Evolutionary conservation across 2,888 invertebrate genomes (phyloP).

Genomic region (Himalopsyche tibetana): DNA sequence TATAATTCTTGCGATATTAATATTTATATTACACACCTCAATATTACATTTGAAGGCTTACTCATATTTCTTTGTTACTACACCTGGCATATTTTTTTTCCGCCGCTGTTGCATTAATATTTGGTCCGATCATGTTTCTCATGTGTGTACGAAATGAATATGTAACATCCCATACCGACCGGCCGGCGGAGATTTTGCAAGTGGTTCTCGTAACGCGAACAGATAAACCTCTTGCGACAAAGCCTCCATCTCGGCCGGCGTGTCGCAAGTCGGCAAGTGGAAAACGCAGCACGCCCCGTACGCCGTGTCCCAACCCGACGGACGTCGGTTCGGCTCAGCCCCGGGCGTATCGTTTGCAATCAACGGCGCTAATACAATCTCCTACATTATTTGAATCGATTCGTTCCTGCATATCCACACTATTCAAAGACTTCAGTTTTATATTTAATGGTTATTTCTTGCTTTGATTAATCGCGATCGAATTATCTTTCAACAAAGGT

Average conservation of each 20-base stretch:
- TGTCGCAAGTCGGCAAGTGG: conserved; percentile 44
- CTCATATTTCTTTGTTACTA: conserved; percentile 31
- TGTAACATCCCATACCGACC: conserved; percentile 48
- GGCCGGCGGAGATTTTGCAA: conserved; percentile 43
- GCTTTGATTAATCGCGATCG: no score
- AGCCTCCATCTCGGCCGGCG: conserved; percentile 45
- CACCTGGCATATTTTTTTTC: conserved; percentile 19
- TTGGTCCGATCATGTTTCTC: conserved; percentile 34
- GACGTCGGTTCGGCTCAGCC: conserved; percentile 52
- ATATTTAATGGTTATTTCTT: background rate
- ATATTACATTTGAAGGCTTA: background rate
- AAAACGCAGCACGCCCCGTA: conserved; percentile 56
- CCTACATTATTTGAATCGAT: conserved; percentile 56
- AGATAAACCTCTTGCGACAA: conserved; percentile 38
- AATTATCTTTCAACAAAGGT: no score
- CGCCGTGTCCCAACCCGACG: conserved; percentile 51
- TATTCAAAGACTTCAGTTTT: background rate
- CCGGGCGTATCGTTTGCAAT: conserved; percentile 62
- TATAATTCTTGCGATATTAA: no score
- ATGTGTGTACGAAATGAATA: conserved; percentile 35
- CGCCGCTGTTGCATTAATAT: conserved; percentile 19
- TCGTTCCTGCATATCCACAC: conserved; percentile 39
- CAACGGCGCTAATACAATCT: conserved; percentile 53
- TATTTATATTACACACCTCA: no score
- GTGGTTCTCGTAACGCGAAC: conserved; percentile 24